Percentiles rank a stretch among this genome's conserved stretches.
Conservation (phyloP, 2,888 invertebrate species). For the Syrphus vitripennis region DNA sequence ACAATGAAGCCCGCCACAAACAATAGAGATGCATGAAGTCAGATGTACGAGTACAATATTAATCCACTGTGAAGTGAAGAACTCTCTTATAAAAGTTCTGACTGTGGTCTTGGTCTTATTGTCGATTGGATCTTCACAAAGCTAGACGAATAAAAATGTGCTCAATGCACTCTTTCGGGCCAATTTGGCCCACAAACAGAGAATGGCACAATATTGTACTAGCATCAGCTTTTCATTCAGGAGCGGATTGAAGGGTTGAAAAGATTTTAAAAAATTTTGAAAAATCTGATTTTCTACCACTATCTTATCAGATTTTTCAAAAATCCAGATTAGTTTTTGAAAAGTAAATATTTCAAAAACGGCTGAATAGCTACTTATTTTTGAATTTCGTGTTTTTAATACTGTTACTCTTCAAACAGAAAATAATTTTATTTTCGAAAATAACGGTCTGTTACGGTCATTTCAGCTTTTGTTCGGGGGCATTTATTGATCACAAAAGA, state of each 20-base stretch:
- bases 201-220: conserved; percentile 19
- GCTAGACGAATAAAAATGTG: conserved; percentile 21
- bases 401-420: too few species aligned
- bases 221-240: not conserved
- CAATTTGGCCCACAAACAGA: conserved; percentile 43
- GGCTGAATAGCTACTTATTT: too few species aligned
- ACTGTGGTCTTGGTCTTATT: conserved; percentile 14
- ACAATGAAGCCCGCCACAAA: conserved; percentile 44
- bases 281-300: too few species aligned
- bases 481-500: too few species aligned
- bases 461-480: too few species aligned
- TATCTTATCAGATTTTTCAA: too few species aligned
- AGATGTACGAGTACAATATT: conserved; percentile 34
- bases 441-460: too few species aligned
- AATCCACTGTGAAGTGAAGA: not conserved
- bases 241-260: not conserved
- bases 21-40: conserved; percentile 70
- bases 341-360: too few species aligned
- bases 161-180: conserved; percentile 54
- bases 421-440: too few species aligned
- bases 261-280: too few species aligned
- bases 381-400: too few species aligned
- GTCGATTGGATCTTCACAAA: conserved; percentile 60
- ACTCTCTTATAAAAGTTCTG: conserved; percentile 18
- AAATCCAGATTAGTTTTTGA: too few species aligned